Percentiles rank a stretch among this genome's conserved stretches.
These are phyloP conservation scores for Typhlichthys subterraneus DNA, from an alignment of 2,797 vertebrate genomes.

Conservation along the genomic window DNA sequence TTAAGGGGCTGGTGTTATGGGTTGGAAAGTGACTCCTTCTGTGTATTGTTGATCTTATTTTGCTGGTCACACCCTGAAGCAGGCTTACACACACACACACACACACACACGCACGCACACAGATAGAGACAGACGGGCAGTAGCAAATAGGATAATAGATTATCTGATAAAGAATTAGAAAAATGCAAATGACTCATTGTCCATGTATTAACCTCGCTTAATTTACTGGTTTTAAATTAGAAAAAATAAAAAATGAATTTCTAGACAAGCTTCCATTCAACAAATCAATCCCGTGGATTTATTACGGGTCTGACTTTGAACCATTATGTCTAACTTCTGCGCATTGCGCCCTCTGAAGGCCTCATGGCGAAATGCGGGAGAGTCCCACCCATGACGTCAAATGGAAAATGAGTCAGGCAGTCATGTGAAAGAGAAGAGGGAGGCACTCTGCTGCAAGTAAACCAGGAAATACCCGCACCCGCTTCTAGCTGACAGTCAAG, in stretches of 20 bases:
- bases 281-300: too few relatives aligned
- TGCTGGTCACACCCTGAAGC: not conserved
- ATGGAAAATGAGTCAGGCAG: slow-evolving; percentile 30
- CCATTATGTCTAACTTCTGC: too few relatives aligned
- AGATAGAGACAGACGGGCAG: not conserved
- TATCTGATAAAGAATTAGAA: not conserved
- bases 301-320: too few relatives aligned
- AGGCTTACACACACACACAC: not conserved
- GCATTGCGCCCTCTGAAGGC: slow-evolving; percentile 24
- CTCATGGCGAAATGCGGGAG: slow-evolving; percentile 18
- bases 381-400: slow-evolving; percentile 71
- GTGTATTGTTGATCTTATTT: slow-evolving; percentile 24
- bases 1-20: slow-evolving; percentile 25
- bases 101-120: not conserved
- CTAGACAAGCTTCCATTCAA: slow-evolving; percentile 16
- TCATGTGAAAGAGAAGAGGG: slow-evolving; percentile 54
- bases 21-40: slow-evolving; percentile 13
- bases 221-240: not conserved
- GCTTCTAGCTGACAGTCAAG: slow-evolving; percentile 24
- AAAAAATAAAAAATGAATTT: not conserved
- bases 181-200: not conserved
- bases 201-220: not conserved
- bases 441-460: slow-evolving; percentile 63
- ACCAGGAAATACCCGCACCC: slow-evolving; percentile 67
- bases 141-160: slow-evolving; percentile 4